phyloP scores from a whole-genome alignment of 2,888 invertebrate genomes.

The Dolichopus griseipennis region DNA sequence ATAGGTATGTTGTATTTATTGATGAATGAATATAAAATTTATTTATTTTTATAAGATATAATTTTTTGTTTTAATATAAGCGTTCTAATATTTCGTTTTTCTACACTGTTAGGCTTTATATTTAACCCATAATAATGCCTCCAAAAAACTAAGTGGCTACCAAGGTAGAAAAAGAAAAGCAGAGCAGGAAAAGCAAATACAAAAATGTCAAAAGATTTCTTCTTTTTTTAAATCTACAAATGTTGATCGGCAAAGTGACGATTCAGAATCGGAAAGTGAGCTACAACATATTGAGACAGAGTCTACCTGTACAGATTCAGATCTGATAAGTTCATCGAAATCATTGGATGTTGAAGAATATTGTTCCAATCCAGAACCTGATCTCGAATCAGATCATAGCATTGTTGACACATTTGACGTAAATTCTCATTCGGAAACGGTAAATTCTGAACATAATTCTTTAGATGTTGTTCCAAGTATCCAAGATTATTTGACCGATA shows the following conservation, averaged over 20 bases:
- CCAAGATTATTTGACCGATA: not conserved
- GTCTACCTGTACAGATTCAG: too few relatives aligned
- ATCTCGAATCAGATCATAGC: not conserved
- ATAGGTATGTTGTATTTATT: conserved; percentile 8
- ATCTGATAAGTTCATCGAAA: too few relatives aligned
- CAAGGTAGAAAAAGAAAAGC: conserved; percentile 11
- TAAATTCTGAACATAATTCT: not conserved
- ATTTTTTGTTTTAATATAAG: conserved; percentile 13
- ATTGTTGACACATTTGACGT: not conserved
- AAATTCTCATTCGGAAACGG: not conserved
- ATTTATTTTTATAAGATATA: conserved; percentile 11
- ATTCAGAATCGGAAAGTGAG: too few relatives aligned
- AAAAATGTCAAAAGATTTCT: conserved; percentile 7
- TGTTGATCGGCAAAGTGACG: not conserved
- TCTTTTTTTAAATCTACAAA: conserved; percentile 1
- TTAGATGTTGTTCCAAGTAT: conserved; percentile 5
- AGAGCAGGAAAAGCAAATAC: not conserved
- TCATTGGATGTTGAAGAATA: not conserved
- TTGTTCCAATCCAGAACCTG: too few relatives aligned
- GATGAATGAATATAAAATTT: conserved; percentile 8
- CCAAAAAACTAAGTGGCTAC: conserved; percentile 11
- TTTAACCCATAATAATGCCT: conserved; percentile 12
- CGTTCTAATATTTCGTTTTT: conserved; percentile 12
- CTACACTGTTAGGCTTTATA: conserved; percentile 10
- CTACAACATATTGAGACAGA: too few relatives aligned